These are phyloP conservation scores for Syngnathus rostellatus DNA, from an alignment of 2,797 vertebrate species.

Conservation along the genomic window DNA sequence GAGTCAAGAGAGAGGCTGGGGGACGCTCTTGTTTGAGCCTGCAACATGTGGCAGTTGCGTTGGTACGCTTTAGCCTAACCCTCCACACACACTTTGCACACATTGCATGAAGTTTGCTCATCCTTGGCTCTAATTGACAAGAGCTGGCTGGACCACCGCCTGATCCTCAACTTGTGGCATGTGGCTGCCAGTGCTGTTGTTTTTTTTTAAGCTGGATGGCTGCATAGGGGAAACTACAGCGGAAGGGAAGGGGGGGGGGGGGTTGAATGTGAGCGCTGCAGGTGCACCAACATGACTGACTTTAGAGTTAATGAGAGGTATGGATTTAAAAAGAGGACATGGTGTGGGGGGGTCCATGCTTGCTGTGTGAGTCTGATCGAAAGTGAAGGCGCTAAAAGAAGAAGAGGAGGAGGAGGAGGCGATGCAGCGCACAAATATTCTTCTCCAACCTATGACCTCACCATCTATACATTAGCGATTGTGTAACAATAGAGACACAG, in stretches of 20 bases:
- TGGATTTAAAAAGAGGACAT: conserved; percentile 24
- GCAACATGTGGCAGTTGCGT: conserved; percentile 41
- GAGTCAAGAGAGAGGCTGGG: background rate
- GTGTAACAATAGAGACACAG: conserved; percentile 23
- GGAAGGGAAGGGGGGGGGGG: background rate
- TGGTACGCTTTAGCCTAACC: background rate
- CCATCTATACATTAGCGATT: conserved; percentile 10
- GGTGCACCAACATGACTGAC: conserved; percentile 25
- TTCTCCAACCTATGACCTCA: background rate
- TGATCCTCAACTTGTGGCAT: conserved; percentile 30
- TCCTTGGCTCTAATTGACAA: conserved; percentile 49
- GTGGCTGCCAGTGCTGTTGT: conserved; percentile 35
- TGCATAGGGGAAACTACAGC: conserved; percentile 20
- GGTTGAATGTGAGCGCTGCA: conserved; percentile 25
- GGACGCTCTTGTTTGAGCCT: background rate
- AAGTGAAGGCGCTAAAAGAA: conserved; percentile 58
- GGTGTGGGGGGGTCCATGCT: conserved; percentile 19
- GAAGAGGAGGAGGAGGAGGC: conserved; percentile 29
- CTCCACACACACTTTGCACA: conserved; percentile 9
- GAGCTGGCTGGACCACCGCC: conserved; percentile 16
- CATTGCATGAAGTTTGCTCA: conserved; percentile 40
- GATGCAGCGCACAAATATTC: conserved; percentile 25
- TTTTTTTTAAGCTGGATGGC: conserved; percentile 59
- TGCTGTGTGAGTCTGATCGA: conserved; percentile 58
- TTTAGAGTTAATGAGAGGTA: conserved; percentile 12